These are phyloP conservation scores for Plagodis dolabraria DNA, from an alignment of 2,888 invertebrate genomes.

Conservation along the genomic window DNA sequence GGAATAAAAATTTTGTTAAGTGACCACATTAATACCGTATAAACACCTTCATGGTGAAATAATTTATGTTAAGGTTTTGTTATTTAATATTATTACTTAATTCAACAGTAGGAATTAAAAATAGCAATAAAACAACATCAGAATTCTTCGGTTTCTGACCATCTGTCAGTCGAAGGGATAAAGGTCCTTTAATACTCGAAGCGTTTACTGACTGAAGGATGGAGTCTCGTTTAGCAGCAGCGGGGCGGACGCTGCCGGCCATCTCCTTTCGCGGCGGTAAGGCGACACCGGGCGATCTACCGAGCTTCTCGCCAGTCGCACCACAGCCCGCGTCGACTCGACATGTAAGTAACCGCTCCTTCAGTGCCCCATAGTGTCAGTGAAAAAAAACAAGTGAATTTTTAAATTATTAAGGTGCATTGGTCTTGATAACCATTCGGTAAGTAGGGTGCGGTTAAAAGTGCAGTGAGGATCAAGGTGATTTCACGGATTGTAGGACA, in stretches of 20 bases:
- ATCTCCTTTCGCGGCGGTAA: constrained; percentile 83
- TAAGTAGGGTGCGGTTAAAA: constrained; percentile 61
- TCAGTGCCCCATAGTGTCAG: constrained; percentile 69
- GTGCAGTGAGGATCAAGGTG: constrained; percentile 56
- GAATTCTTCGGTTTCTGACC: too few relatives aligned
- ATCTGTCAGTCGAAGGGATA: neutral
- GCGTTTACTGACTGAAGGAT: constrained; percentile 33
- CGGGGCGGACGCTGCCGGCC: constrained; percentile 56
- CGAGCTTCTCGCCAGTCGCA: constrained; percentile 77
- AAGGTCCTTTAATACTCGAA: constrained; percentile 7
- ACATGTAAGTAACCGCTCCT: constrained; percentile 77
- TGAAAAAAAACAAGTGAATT: constrained; percentile 59
- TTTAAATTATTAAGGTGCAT: constrained; percentile 63
- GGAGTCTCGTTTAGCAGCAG: constrained; percentile 49
- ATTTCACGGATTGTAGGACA: constrained; percentile 22
- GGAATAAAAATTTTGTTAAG: too few relatives aligned
- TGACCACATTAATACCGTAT: too few relatives aligned
- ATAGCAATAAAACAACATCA: too few relatives aligned
- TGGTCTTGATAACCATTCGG: constrained; percentile 57
- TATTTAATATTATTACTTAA: too few relatives aligned
- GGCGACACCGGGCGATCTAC: constrained; percentile 75
- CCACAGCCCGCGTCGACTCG: constrained; percentile 85
- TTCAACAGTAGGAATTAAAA: too few relatives aligned
- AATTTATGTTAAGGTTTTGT: too few relatives aligned
- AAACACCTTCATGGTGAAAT: too few relatives aligned